Conservation (phyloP, 2,888 invertebrate species). For the Zeuzera pyrina region DNA sequence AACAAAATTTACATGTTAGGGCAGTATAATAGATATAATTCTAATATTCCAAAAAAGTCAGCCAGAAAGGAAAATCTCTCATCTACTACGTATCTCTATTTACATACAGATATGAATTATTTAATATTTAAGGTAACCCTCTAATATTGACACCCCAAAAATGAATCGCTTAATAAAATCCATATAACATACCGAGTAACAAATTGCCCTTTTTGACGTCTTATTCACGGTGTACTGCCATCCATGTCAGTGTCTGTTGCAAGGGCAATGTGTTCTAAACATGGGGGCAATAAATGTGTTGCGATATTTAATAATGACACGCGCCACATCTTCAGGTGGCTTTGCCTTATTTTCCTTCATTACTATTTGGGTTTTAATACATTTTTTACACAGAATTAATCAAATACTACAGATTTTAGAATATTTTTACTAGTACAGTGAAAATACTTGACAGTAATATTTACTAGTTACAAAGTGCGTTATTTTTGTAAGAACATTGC, state of each 20-base stretch:
- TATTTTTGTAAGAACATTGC: too few relatives aligned
- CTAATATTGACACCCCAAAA: slow-evolving; percentile 44
- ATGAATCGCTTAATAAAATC: slow-evolving; percentile 64
- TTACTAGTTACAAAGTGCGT: too few relatives aligned
- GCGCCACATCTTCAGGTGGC: slow-evolving; percentile 48
- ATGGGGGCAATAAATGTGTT: slow-evolving; percentile 37
- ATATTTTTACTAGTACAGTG: too few relatives aligned
- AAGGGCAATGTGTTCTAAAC: slow-evolving; percentile 20
- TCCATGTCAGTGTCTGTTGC: slow-evolving; percentile 44
- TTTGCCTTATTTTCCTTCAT: too few relatives aligned
- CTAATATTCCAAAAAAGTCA: neutral
- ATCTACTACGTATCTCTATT: neutral
- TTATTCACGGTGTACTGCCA: slow-evolving; percentile 47
- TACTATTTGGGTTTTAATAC: too few relatives aligned
- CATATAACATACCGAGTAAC: slow-evolving; percentile 40
- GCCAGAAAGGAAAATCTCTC: neutral
- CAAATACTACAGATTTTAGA: too few relatives aligned
- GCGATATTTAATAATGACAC: slow-evolving; percentile 37
- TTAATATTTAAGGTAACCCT: slow-evolving; percentile 37
- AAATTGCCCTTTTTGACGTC: slow-evolving; percentile 68
- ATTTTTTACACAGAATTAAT: too few relatives aligned
- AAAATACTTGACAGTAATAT: too few relatives aligned
- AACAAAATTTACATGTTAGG: too few relatives aligned
- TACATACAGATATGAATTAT: neutral
- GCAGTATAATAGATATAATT: neutral